Percentiles rank a stretch among this genome's conserved stretches.
phyloP scores from a whole-genome alignment of 1,140 invertebrate genomes.

The Drosophila nikananu region DNA sequence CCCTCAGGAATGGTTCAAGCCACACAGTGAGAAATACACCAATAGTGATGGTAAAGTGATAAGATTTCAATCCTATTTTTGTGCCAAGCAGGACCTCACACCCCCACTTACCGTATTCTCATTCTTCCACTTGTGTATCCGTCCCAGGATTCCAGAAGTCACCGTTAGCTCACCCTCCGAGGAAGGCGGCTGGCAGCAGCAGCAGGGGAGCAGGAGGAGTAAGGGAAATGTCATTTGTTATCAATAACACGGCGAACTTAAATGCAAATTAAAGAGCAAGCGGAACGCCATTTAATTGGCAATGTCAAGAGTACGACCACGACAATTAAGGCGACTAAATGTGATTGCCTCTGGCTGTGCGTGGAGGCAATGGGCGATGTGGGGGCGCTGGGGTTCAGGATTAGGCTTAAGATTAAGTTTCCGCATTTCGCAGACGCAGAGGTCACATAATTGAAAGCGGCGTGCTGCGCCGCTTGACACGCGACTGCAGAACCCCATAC shows the following conservation, averaged over 20 bases:
- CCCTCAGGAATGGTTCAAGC: constrained; percentile 42
- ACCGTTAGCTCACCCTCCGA: constrained; percentile 91
- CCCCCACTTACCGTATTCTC: constrained; percentile 88
- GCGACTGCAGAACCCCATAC: constrained; percentile 21
- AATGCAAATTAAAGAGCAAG: constrained; percentile 58
- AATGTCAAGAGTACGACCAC: constrained; percentile 48
- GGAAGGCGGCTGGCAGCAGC: constrained; percentile 88
- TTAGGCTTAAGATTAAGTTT: constrained; percentile 30
- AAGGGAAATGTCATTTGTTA: constrained; percentile 32
- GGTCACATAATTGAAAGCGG: constrained; percentile 59
- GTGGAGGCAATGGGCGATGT: neutral
- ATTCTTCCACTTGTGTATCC: constrained; percentile 91
- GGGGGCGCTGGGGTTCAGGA: constrained; percentile 8
- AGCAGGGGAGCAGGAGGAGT: constrained; percentile 10
- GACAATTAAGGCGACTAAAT: constrained; percentile 52
- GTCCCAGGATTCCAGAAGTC: constrained; percentile 91
- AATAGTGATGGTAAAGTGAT: neutral
- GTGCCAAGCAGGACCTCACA: neutral
- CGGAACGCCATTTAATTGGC: constrained; percentile 62
- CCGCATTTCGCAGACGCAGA: constrained; percentile 23
- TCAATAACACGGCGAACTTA: constrained; percentile 42
- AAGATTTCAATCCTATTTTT: neutral
- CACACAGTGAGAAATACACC: constrained; percentile 18
- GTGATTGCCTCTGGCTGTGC: constrained; percentile 54
- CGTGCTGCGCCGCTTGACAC: constrained; percentile 41